Percentiles rank a stretch among this genome's conserved stretches.
phyloP scores from a whole-genome alignment of 2,113 vertebrate genomes.

The Dipodomys ordii region DNA sequence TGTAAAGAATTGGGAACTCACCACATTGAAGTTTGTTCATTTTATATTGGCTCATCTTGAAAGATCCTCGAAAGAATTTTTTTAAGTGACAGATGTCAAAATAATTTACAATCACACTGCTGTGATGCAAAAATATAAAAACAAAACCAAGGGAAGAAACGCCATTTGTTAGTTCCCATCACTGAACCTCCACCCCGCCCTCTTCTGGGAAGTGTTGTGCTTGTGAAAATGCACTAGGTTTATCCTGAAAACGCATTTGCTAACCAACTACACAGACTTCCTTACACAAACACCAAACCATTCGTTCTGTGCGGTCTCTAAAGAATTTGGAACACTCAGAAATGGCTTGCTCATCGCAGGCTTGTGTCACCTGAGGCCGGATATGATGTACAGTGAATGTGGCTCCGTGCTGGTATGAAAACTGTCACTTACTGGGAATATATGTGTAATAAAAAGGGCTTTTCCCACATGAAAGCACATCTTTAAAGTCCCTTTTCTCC shows the following conservation, averaged over 20 bases:
- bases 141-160: neutral
- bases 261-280: neutral
- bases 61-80: slow-evolving; percentile 6
- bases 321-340: slow-evolving; percentile 46
- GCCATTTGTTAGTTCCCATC: neutral
- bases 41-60: slow-evolving; percentile 25
- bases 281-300: slow-evolving; percentile 13
- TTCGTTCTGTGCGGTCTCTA: slow-evolving; percentile 21
- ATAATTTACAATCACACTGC: slow-evolving; percentile 20
- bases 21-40: neutral
- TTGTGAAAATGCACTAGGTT: neutral
- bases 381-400: slow-evolving; percentile 41
- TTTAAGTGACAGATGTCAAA: neutral
- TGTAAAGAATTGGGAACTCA: slow-evolving; percentile 3
- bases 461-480: slow-evolving; percentile 59
- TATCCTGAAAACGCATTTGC: neutral
- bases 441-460: slow-evolving; percentile 65
- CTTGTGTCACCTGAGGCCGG: slow-evolving; percentile 61
- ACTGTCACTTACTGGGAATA: slow-evolving; percentile 61
- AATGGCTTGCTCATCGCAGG: slow-evolving; percentile 2
- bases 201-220: neutral
- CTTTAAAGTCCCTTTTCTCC: slow-evolving; percentile 62
- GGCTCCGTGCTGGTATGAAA: slow-evolving; percentile 69
- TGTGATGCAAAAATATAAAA: slow-evolving; percentile 14
- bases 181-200: neutral